Conservation (phyloP, 2,113 vertebrate species). For the Origma solitaria region DNA sequence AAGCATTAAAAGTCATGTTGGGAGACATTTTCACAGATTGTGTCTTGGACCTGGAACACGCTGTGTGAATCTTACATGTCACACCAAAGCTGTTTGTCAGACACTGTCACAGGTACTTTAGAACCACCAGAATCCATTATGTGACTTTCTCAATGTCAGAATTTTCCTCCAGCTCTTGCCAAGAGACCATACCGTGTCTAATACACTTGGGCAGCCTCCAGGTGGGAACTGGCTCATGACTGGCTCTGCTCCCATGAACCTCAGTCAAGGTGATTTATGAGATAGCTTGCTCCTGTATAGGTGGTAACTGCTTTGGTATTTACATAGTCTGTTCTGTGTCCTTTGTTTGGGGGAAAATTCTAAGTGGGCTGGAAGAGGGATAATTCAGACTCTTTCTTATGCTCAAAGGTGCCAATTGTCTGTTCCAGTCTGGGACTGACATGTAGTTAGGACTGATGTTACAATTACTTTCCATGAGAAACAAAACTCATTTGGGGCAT, state of each 20-base stretch:
- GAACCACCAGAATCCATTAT: not conserved
- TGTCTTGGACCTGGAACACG: not conserved
- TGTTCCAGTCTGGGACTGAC: not conserved
- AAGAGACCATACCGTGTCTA: not conserved
- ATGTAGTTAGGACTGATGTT: not conserved
- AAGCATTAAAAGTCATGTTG: not conserved
- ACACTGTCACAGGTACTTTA: not conserved
- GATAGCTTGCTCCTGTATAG: not conserved
- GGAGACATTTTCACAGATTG: not conserved
- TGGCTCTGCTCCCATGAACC: not conserved
- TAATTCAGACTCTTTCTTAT: not conserved
- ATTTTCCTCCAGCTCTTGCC: slow-evolving; percentile 10
- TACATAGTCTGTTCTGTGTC: not conserved
- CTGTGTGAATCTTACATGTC: not conserved
- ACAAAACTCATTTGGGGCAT: not conserved
- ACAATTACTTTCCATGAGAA: not conserved
- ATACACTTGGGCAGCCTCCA: slow-evolving; percentile 22
- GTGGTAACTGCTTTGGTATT: not conserved
- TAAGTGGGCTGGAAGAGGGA: not conserved
- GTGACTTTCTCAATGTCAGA: not conserved
- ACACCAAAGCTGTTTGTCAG: not conserved
- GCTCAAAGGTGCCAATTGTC: not conserved
- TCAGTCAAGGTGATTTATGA: not conserved
- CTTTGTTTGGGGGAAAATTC: not conserved
- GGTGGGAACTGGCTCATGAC: not conserved